These are phyloP conservation scores for Chaetodon trifasciatus DNA, from an alignment of 2,797 vertebrate genomes.

Conservation along the genomic window DNA sequence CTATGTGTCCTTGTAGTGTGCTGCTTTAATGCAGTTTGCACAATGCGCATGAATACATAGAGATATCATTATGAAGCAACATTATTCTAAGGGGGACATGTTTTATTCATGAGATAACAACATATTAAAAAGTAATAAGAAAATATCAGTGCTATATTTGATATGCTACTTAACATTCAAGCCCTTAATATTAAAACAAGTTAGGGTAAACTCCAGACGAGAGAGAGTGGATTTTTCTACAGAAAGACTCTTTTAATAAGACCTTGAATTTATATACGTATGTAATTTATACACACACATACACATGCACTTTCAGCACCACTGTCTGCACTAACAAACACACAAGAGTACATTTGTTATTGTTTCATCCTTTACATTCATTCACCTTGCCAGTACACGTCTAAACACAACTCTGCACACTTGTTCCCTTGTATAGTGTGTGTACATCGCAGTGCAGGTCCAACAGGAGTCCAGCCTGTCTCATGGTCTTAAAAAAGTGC, in stretches of 20 bases:
- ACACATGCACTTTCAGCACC: not conserved
- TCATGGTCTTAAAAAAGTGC: slow-evolving; percentile 1
- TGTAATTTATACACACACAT: slow-evolving; percentile 9
- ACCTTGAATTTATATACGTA: slow-evolving; percentile 20
- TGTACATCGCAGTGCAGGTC: slow-evolving; percentile 1
- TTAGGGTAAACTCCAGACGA: slow-evolving; percentile 12
- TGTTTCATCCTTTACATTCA: not conserved
- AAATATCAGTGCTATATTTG: slow-evolving; percentile 59
- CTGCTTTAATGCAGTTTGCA: slow-evolving; percentile 19
- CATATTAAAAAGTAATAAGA: slow-evolving; percentile 65
- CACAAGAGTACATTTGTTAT: not conserved
- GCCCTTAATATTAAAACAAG: slow-evolving; percentile 49
- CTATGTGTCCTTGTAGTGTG: slow-evolving; percentile 23
- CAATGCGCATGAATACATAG: slow-evolving; percentile 53
- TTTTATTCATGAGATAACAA: slow-evolving; percentile 65
- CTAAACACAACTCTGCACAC: not conserved
- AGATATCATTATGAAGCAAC: slow-evolving; percentile 56
- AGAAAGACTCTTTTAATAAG: not conserved
- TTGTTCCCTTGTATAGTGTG: not conserved
- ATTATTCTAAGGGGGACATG: slow-evolving; percentile 61
- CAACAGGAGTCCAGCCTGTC: slow-evolving; percentile 25
- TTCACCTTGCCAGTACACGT: slow-evolving; percentile 9
- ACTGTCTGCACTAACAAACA: slow-evolving; percentile 1
- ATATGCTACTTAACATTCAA: slow-evolving; percentile 46
- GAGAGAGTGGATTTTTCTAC: not conserved